Evolutionary conservation across 2,888 invertebrate species (phyloP).

Genomic region (Lysandra bellargus): DNA sequence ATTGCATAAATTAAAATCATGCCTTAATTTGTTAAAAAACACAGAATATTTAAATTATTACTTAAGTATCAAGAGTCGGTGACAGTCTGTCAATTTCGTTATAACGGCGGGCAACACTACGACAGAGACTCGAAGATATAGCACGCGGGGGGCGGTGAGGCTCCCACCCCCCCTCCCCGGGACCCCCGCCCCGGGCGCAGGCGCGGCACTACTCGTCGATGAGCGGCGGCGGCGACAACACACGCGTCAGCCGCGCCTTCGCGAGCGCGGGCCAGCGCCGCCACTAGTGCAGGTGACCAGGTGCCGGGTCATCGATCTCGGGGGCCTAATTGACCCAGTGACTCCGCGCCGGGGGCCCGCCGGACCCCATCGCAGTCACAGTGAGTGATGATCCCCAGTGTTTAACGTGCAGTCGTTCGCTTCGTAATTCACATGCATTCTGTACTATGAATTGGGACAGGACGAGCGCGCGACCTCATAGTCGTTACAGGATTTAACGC

Average conservation of each 20-base stretch:
- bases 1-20: no score
- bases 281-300: constrained; percentile 20
- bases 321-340: constrained; percentile 18
- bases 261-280: constrained; percentile 30
- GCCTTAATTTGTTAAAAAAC: no score
- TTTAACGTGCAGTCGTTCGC: not conserved
- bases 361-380: constrained; percentile 4
- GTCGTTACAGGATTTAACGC: not conserved
- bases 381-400: constrained; percentile 9
- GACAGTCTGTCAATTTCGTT: not conserved
- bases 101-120: not conserved
- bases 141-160: constrained; percentile 22
- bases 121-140: not conserved
- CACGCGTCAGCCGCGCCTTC: constrained; percentile 32
- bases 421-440: not conserved
- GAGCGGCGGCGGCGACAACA: constrained; percentile 34
- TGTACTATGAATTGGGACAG: not conserved
- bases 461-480: not conserved
- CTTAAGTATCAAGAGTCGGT: not conserved
- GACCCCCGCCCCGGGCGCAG: constrained; percentile 25
- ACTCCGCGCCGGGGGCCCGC: constrained; percentile 36
- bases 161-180: no score
- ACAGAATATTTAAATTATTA: no score
- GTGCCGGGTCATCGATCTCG: constrained; percentile 12
- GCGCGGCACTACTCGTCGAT: constrained; percentile 36